Evolutionary conservation across 1,140 invertebrate species (phyloP).

Genomic region (Lepeophtheirus salmonis): DNA sequence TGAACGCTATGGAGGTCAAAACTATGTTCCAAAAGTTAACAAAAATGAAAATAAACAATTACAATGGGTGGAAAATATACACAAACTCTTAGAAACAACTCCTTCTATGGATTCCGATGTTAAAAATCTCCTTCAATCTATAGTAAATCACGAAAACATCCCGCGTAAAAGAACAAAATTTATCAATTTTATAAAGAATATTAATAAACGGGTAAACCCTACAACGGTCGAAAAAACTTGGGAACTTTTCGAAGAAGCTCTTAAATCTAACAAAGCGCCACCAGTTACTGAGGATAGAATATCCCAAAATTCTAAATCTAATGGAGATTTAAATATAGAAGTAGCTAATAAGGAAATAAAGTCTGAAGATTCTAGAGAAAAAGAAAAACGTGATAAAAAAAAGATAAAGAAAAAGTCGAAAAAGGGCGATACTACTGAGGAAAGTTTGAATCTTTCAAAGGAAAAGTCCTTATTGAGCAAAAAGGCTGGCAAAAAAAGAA

Average conservation of each 20-base stretch:
- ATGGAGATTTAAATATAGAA: background rate
- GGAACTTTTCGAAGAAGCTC: conserved; percentile 22
- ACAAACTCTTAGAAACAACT: conserved; percentile 43
- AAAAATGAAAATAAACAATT: conserved; percentile 79
- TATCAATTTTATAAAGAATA: conserved; percentile 36
- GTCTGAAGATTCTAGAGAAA: background rate
- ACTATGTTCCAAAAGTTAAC: conserved; percentile 54
- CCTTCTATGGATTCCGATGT: conserved; percentile 34
- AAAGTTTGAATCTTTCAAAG: too few relatives aligned
- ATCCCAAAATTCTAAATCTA: too few relatives aligned
- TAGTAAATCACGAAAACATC: conserved; percentile 60
- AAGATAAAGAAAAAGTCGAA: background rate
- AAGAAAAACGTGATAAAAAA: background rate
- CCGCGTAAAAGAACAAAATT: conserved; percentile 81
- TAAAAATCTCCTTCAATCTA: conserved; percentile 42
- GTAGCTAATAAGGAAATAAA: conserved; percentile 6
- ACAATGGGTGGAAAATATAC: conserved; percentile 63
- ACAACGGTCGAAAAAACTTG: conserved; percentile 24
- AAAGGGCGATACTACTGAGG: background rate
- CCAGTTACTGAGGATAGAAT: too few relatives aligned
- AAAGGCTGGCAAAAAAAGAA: background rate
- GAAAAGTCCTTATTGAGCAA: background rate
- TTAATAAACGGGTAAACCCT: conserved; percentile 24
- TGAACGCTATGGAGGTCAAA: conserved; percentile 67
- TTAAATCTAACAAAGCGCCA: conserved; percentile 6